These are phyloP conservation scores for Ochotona curzoniae DNA, from an alignment of 2,113 vertebrate species.

Conservation along the genomic window DNA sequence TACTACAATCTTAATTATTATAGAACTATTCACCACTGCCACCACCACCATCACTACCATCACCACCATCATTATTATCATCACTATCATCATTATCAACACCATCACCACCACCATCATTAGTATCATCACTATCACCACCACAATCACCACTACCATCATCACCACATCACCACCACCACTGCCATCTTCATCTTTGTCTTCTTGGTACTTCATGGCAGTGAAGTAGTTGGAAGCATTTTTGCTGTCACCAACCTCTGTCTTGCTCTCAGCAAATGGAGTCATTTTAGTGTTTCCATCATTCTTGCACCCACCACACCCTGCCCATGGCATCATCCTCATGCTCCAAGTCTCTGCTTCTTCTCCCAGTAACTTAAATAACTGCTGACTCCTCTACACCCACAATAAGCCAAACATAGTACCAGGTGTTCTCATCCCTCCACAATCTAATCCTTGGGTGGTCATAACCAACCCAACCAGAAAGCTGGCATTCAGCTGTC, in stretches of 20 bases:
- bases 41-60: too few relatives aligned
- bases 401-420: background rate
- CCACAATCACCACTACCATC: too few relatives aligned
- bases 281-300: background rate
- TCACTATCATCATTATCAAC: background rate
- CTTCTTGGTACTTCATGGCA: too few relatives aligned
- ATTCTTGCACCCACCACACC: background rate
- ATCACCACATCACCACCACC: too few relatives aligned
- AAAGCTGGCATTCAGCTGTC: background rate
- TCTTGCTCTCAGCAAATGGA: background rate
- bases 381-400: background rate
- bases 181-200: too few relatives aligned
- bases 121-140: too few relatives aligned
- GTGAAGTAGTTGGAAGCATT: rapidly evolving
- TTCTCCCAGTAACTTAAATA: background rate
- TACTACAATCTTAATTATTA: too few relatives aligned
- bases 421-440: background rate
- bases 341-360: background rate
- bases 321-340: too few relatives aligned
- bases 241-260: background rate
- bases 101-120: too few relatives aligned
- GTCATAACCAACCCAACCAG: background rate
- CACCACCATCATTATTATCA: too few relatives aligned
- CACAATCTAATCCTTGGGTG: too few relatives aligned
- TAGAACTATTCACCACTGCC: background rate